phyloP scores from a whole-genome alignment of 2,113 vertebrate genomes.

The Callaeas wilsoni region DNA sequence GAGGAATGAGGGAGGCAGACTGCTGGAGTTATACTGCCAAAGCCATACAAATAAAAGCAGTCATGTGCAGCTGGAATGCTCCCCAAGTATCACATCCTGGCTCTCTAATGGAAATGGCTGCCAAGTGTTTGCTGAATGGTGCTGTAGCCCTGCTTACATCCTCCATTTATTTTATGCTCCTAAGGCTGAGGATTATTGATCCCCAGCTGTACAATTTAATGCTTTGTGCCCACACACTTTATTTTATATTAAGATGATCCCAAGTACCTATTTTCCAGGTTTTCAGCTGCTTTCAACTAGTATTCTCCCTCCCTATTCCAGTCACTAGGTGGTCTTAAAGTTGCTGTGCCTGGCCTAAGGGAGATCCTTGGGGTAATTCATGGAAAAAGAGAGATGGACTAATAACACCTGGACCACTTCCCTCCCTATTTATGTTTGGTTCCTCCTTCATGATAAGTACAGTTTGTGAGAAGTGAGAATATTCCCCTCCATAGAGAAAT shows the following conservation, averaged over 20 bases:
- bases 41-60: neutral
- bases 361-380: neutral
- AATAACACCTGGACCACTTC: neutral
- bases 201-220: neutral
- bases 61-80: neutral
- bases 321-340: neutral
- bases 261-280: neutral
- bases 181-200: neutral
- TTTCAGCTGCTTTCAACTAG: neutral
- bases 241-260: neutral
- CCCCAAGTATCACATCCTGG: neutral
- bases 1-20: neutral
- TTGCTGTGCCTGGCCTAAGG: neutral
- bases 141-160: neutral
- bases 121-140: neutral
- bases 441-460: neutral
- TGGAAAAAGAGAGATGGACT: neutral
- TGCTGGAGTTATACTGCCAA: neutral
- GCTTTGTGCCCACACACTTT: neutral
- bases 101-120: neutral
- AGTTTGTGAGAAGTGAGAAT: neutral
- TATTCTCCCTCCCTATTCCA: neutral
- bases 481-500: neutral
- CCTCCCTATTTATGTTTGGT: neutral
- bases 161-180: neutral